Base-by-base conservation (phyloP, 2,888 invertebrate genomes). In the Drosophila nigricruria region DNA sequence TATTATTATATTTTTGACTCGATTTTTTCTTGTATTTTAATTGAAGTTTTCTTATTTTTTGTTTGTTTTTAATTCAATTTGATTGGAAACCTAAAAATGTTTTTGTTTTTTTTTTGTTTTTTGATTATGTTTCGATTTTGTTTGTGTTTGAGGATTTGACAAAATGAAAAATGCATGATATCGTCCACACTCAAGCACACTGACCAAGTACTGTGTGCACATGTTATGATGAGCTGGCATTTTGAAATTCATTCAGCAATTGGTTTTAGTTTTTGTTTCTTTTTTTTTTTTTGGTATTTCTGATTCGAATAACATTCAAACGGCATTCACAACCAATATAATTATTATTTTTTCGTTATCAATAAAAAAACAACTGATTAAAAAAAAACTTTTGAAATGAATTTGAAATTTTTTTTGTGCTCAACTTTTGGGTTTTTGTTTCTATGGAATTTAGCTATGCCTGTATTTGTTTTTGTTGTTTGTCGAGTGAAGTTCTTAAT, bases 301-400 rank as follows among this genome's bases (percentile, higher is more conserved):
- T 76, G 75, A 84, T 88, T 84, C 72, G 60, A 79, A 88, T 70
- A 81, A 82, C 77, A 73, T 85, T 54, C 80, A 78, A 85, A 77
- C 88, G 86, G 90, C 88, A 73, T 90, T 87, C 86, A 87, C 86
- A 87, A 87, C 86, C 86, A 87, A 87, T 87, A 70, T 86, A 75
- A 82, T 89, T 84, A 84, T 82, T 85, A 86, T 71, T 38, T 25
- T 30, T 64, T 45, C 50, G 54, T 56, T 57, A 38, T 36, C 57
- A 59, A n/a, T 53, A 71, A 43, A 23, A 58, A 66, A 27, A 34
- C 16, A 53, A 57, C 16, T 43, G 56, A 40, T n/a, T 53, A 58
- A 34, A 34, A 34, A 32, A 49, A 20, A 8, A 40, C n/a, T 16
- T 23, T 14, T 25, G 12, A 43, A 64, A 64, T 65, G 75, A 53